Base-by-base conservation (phyloP, 2,888 invertebrate species). In the Drosophila multiciliata region DNA sequence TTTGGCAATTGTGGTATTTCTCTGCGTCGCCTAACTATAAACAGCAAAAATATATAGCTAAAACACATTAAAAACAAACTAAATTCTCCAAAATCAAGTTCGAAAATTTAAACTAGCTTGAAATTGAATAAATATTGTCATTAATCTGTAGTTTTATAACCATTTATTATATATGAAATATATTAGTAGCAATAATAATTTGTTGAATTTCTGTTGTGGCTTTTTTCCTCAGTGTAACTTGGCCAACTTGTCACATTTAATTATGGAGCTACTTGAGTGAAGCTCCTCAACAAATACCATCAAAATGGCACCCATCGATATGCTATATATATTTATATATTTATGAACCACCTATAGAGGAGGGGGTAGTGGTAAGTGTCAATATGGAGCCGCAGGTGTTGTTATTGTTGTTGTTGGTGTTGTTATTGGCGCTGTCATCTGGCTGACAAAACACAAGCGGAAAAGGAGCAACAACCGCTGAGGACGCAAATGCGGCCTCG, bases 361-460 rank as follows among this genome's bases (percentile, higher is more conserved):
- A 2, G 26, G 49, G 52, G 17, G 36, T 3, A 0, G 15, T 15
- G 1, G 38, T 40, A 68, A 82, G 84, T 87, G 83, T 87, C 87
- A 84, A 84, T 84, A 84, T 80, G 78, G 65, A 75, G 87, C 83
- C 87, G 87, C 83, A 84, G 82, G 87, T 75, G 68, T 53, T 75
- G 66, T 17, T 53, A 17, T 12, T 55, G 55, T 20, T 55, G 38
- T 12, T 29, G 38, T 26, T 55, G 55, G n/a, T 64, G 33, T 12
- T 54, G 48, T 45, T 71, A 11, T n/a, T 72, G 65, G 33, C 66
- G 80, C 80, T 84, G 87, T 87, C 87, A 82, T 73, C 73, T 73
- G 81, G 75, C 84, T 80, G 82, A 84, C 87, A 84, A 84, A 87
- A 84, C 82, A 85, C 80, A 87, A 83, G 87, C 80, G 82, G 80